Evolutionary conservation across 2,888 invertebrate species (phyloP).

Genomic region (Meandrusa payeni): DNA sequence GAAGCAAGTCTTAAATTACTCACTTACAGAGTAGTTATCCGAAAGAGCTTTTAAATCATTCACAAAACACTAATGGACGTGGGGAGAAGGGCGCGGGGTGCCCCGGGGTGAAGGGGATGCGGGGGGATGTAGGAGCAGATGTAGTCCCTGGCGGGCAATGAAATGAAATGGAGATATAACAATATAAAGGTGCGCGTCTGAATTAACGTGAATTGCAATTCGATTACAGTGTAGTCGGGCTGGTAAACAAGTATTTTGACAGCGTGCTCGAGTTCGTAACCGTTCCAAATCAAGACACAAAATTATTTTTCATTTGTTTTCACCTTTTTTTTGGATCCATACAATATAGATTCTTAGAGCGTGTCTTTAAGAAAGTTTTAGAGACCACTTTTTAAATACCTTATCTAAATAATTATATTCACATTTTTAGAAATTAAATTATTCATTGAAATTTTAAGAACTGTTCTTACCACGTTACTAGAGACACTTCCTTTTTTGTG

Average conservation of each 20-base stretch:
- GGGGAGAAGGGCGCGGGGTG: slow-evolving; percentile 48
- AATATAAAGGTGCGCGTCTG: slow-evolving; percentile 73
- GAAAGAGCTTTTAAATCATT: slow-evolving; percentile 82
- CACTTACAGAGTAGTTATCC: slow-evolving; percentile 81
- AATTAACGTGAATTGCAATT: slow-evolving; percentile 66
- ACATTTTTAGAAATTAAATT: too few species aligned
- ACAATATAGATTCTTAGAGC: too few species aligned
- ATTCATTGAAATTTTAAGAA: too few species aligned
- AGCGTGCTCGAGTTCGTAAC: neutral
- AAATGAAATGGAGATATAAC: slow-evolving; percentile 72
- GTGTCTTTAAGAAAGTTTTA: too few species aligned
- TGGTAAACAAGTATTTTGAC: slow-evolving; percentile 1
- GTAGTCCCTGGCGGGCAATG: slow-evolving; percentile 74
- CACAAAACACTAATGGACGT: slow-evolving; percentile 81
- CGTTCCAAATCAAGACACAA: too few species aligned
- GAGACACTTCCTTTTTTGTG: too few species aligned
- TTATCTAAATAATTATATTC: too few species aligned
- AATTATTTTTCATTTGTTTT: too few species aligned
- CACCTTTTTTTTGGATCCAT: too few species aligned
- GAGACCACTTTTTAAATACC: too few species aligned
- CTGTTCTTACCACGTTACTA: too few species aligned
- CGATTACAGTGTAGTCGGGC: slow-evolving; percentile 33
- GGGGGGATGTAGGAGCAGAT: slow-evolving; percentile 52
- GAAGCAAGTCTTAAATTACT: slow-evolving; percentile 80
- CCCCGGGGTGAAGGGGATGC: slow-evolving; percentile 38